Percentiles rank a stretch among this genome's conserved stretches.
These are phyloP conservation scores for Marmota monax DNA, from an alignment of 2,113 vertebrate genomes.

Conservation along the genomic window DNA sequence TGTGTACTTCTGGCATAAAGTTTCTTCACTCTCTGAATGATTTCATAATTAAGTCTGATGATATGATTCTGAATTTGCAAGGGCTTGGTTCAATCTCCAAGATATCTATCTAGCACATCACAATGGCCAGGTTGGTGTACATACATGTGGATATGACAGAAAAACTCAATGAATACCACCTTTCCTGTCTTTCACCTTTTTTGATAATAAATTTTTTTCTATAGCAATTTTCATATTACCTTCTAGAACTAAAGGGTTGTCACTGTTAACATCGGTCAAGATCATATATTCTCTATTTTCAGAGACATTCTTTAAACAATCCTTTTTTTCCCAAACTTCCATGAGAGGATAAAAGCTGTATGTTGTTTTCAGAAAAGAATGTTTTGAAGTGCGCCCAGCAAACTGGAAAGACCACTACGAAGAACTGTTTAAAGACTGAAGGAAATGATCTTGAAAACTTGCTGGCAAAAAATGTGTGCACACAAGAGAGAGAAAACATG, in stretches of 20 bases:
- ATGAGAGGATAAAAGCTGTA: neutral
- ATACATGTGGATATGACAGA: conserved; percentile 11
- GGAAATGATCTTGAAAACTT: conserved; percentile 23
- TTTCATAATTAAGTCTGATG: conserved; percentile 35
- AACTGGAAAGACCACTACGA: neutral
- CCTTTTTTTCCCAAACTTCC: neutral
- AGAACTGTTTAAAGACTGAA: conserved; percentile 2
- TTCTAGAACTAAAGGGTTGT: neutral
- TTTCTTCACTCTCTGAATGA: neutral
- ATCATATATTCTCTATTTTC: neutral
- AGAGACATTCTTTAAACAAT: conserved; percentile 41
- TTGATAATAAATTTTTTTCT: neutral
- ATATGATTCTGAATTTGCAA: neutral
- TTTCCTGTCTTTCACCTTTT: neutral
- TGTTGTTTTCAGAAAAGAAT: conserved; percentile 30
- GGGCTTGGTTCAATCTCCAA: neutral
- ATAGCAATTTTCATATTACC: conserved; percentile 7
- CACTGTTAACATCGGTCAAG: neutral
- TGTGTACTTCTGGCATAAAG: neutral
- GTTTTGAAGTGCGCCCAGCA: neutral
- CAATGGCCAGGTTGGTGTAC: neutral
- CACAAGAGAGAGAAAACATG: neutral
- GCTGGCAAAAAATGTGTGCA: neutral
- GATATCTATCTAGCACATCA: neutral
- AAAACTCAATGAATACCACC: neutral